phyloP scores from a whole-genome alignment of 2,797 vertebrate genomes.

The Rhynchotus rufescens region DNA sequence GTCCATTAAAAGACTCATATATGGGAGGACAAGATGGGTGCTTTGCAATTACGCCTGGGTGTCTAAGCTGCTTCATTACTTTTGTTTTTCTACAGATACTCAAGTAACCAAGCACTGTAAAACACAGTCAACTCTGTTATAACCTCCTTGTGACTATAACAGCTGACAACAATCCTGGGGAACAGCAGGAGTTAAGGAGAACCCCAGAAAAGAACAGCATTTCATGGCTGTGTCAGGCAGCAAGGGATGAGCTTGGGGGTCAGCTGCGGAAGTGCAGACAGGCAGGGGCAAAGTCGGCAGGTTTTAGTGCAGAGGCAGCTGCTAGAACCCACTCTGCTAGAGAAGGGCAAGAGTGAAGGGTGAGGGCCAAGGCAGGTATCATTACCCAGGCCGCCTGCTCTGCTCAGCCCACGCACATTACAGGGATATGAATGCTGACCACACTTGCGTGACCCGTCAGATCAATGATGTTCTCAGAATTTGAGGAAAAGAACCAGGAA shows the following conservation, averaged over 20 bases:
- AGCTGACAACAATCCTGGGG: neutral
- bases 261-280: neutral
- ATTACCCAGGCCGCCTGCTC: neutral
- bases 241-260: neutral
- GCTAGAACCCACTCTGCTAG: neutral
- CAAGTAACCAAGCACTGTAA: neutral
- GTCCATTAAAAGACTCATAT: neutral
- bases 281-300: neutral
- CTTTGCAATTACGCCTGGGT: neutral
- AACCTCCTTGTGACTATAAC: neutral
- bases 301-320: neutral
- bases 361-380: neutral
- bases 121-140: neutral
- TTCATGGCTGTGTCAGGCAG: neutral
- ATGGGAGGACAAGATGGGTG: neutral
- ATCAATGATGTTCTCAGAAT: neutral
- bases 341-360: neutral
- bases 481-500: constrained; percentile 21
- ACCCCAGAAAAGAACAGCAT: neutral
- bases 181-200: neutral
- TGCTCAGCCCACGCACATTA: neutral
- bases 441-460: neutral
- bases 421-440: neutral
- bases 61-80: neutral
- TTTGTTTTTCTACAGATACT: neutral